phyloP scores from a whole-genome alignment of 2,797 vertebrate species.

The Melanotaenia trifasciata region DNA sequence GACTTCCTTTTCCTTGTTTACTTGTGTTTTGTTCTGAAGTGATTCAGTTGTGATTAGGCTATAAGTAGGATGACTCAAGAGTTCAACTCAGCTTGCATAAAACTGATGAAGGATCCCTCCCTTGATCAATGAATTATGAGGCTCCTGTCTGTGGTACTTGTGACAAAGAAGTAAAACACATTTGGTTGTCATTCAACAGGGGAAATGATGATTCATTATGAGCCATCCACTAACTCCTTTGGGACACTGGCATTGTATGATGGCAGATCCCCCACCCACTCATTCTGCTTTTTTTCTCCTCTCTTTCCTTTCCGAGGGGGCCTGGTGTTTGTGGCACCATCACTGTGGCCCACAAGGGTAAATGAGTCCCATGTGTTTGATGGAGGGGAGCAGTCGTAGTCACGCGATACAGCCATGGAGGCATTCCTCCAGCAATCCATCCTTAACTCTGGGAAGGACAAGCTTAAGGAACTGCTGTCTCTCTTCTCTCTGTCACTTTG shows the following conservation, averaged over 20 bases:
- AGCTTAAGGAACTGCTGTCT: constrained; percentile 53
- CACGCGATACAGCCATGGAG: constrained; percentile 80
- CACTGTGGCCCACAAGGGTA: constrained; percentile 78
- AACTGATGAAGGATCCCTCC: constrained; percentile 40
- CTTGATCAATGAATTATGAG: constrained; percentile 56
- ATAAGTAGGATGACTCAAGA: constrained; percentile 39
- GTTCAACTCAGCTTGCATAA: constrained; percentile 44
- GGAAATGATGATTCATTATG: constrained; percentile 64
- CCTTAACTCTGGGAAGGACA: constrained; percentile 69
- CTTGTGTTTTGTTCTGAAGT: constrained; percentile 24
- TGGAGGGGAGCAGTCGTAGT: constrained; percentile 78
- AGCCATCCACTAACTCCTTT: constrained; percentile 41
- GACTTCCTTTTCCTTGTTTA: constrained; percentile 20
- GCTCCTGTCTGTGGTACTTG: constrained; percentile 42
- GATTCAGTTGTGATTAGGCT: constrained; percentile 34
- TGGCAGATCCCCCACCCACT: constrained; percentile 51
- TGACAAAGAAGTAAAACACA: constrained; percentile 61
- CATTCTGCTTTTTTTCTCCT: constrained; percentile 47
- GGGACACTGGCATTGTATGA: constrained; percentile 61
- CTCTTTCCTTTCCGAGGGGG: constrained; percentile 65
- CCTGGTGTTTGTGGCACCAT: constrained; percentile 82
- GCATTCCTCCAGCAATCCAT: constrained; percentile 81
- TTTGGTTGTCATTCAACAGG: constrained; percentile 57
- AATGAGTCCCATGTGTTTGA: constrained; percentile 86
- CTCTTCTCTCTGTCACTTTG: constrained; percentile 47